These are phyloP conservation scores for Drosophila pachea DNA, from an alignment of 1,140 invertebrate genomes.

Conservation along the genomic window DNA sequence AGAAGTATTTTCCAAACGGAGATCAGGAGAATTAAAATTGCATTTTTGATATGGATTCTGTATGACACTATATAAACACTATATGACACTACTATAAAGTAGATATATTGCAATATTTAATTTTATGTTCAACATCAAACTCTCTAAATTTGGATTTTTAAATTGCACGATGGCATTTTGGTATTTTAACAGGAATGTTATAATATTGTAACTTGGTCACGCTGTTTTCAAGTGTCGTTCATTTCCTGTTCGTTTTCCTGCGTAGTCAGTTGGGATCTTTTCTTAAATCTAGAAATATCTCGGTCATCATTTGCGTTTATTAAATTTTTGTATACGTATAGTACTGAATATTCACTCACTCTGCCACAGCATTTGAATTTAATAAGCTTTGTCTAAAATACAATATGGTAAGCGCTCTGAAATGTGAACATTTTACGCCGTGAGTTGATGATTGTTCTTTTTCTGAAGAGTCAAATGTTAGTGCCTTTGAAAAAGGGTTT, in stretches of 20 bases:
- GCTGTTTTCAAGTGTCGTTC: constrained; percentile 12
- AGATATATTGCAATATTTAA: too few species aligned
- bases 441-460: constrained; percentile 68
- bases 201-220: constrained; percentile 8
- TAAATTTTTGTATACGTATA: background rate
- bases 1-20: too few species aligned
- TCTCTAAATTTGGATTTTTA: background rate
- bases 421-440: background rate
- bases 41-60: too few species aligned
- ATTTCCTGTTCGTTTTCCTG: constrained; percentile 18
- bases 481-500: constrained; percentile 31
- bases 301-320: constrained; percentile 1
- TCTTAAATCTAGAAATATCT: constrained; percentile 1
- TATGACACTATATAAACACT: too few species aligned
- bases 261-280: background rate
- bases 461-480: constrained; percentile 67
- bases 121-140: too few species aligned
- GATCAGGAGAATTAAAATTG: too few species aligned
- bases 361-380: background rate
- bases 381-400: background rate
- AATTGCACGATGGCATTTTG: background rate
- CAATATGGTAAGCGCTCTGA: constrained; percentile 11
- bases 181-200: constrained; percentile 3
- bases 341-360: background rate
- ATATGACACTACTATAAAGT: too few species aligned